Percentiles rank a stretch among this genome's conserved stretches.
Conservation (phyloP, 1,140 invertebrate genomes). For the Drosophila saltans region DNA sequence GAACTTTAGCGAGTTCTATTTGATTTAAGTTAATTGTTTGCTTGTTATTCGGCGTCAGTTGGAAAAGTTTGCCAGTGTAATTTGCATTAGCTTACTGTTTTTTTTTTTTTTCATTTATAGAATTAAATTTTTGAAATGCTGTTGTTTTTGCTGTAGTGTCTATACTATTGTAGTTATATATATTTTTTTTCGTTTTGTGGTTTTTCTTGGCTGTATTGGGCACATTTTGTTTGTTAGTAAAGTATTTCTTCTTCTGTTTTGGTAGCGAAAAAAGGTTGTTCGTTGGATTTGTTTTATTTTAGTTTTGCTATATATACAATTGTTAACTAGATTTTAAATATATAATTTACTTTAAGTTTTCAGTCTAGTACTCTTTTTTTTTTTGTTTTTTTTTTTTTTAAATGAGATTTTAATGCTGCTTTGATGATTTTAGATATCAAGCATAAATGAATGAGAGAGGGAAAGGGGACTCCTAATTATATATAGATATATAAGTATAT, state of each 20-base stretch:
- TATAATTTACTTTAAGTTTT: conserved; percentile 53
- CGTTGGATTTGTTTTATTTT: conserved; percentile 70
- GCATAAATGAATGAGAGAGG: conserved; percentile 39
- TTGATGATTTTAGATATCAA: conserved; percentile 50
- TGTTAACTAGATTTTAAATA: conserved; percentile 58
- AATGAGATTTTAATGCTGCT: conserved; percentile 64
- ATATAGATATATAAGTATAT: conserved; percentile 24
- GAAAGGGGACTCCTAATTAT: conserved; percentile 25
- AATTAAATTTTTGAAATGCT: background rate
- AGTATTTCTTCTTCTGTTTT: conserved; percentile 28
- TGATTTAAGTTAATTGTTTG: too few relatives aligned
- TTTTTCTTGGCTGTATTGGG: conserved; percentile 22
- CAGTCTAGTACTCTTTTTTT: background rate
- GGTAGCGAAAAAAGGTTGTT: conserved; percentile 79
- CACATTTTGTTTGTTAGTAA: conserved; percentile 32
- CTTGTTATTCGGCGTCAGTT: too few relatives aligned
- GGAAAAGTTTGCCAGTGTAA: background rate
- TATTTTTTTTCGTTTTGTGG: background rate
- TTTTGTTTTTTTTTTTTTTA: conserved; percentile 51
- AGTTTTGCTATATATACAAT: conserved; percentile 68
- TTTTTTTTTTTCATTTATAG: background rate
- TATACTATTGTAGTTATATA: background rate
- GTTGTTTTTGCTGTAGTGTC: background rate
- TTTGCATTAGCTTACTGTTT: background rate
- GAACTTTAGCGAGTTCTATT: too few relatives aligned